phyloP scores from a whole-genome alignment of 2,888 invertebrate genomes.

The Philereme vetulata region DNA sequence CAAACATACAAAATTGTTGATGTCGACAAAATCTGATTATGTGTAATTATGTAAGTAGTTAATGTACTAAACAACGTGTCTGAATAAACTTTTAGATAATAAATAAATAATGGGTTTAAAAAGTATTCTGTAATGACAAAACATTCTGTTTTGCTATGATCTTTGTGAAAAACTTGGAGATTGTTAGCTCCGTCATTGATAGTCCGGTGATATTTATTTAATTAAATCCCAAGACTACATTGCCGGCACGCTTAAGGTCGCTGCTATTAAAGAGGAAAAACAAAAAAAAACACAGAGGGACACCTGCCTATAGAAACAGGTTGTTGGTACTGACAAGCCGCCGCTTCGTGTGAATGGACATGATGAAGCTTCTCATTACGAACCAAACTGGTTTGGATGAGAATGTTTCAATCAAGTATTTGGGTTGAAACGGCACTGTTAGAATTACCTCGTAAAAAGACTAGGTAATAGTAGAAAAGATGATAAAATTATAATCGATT shows the following conservation, averaged over 20 bases:
- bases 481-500: no score
- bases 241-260: conserved; percentile 52
- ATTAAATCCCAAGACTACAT: conserved; percentile 19
- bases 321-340: conserved; percentile 50
- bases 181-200: conserved; percentile 13
- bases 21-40: no score
- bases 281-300: conserved; percentile 51
- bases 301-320: conserved; percentile 75
- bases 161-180: conserved; percentile 7
- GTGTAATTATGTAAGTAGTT: no score
- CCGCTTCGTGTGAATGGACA: conserved; percentile 69
- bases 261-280: conserved; percentile 46
- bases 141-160: no score
- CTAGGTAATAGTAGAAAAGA: not conserved
- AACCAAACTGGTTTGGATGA: conserved; percentile 64
- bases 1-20: no score
- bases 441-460: conserved; percentile 14
- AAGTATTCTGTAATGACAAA: no score
- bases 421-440: conserved; percentile 40
- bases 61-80: no score
- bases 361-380: conserved; percentile 65
- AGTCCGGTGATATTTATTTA: conserved; percentile 7
- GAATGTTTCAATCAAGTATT: conserved; percentile 51
- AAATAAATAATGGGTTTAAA: no score
- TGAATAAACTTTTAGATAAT: no score